Evolutionary conservation across 1,140 invertebrate genomes (phyloP).

Genomic region (Harlomillsia oculata): DNA sequence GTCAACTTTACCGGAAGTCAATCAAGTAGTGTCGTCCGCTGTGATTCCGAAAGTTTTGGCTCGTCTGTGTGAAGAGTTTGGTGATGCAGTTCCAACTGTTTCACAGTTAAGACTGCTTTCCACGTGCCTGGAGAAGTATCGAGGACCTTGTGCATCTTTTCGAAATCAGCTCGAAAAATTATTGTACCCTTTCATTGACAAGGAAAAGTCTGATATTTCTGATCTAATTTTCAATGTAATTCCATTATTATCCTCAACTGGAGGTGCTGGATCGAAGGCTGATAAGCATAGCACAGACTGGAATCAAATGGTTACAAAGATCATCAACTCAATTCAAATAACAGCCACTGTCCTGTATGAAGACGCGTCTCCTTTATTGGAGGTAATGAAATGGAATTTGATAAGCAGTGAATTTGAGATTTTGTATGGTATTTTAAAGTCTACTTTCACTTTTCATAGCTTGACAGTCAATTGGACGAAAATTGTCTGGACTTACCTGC

Average conservation of each 20-base stretch:
- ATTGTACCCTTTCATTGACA: slow-evolving; percentile 15
- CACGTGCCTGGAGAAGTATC: slow-evolving; percentile 24
- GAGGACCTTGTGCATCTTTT: slow-evolving; percentile 28
- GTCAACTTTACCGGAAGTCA: slow-evolving; percentile 14
- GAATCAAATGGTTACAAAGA: slow-evolving; percentile 23
- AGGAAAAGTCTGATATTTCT: not conserved
- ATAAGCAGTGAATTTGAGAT: not conserved
- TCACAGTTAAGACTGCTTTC: slow-evolving; percentile 18
- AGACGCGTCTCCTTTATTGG: slow-evolving; percentile 21
- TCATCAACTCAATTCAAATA: slow-evolving; percentile 8
- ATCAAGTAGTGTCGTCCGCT: slow-evolving; percentile 11
- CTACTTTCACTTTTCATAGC: slow-evolving; percentile 10
- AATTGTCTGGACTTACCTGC: not conserved
- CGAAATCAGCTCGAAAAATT: slow-evolving; percentile 26
- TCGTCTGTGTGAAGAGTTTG: slow-evolving; percentile 7
- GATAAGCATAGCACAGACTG: slow-evolving; percentile 31
- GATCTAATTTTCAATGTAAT: slow-evolving; percentile 6
- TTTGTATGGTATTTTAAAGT: not conserved
- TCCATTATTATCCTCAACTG: slow-evolving; percentile 25
- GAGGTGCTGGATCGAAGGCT: slow-evolving; percentile 28
- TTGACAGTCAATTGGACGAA: slow-evolving; percentile 8
- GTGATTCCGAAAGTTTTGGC: slow-evolving; percentile 23
- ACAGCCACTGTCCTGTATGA: slow-evolving; percentile 4
- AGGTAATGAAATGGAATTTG: no score
- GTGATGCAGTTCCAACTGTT: not conserved